A percentile compares a stretch with the other conserved stretches of the same genome.
Conservation (phyloP, 2,797 vertebrate species). For the Callimico goeldii region DNA sequence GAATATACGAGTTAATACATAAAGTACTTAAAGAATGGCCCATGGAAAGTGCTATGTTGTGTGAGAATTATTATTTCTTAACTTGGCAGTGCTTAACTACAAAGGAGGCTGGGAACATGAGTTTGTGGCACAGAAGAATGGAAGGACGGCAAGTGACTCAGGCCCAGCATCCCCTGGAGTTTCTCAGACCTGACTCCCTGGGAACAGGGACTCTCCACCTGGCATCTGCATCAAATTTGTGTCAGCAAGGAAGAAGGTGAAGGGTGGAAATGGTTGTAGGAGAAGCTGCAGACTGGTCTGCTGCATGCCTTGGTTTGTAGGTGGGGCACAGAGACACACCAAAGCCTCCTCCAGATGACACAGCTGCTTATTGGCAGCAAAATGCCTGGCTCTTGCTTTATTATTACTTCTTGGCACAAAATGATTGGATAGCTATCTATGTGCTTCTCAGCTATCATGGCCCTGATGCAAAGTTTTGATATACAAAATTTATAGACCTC, state of each 20-base stretch:
- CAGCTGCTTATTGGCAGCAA: not conserved
- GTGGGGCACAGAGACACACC: not conserved
- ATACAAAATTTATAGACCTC: not conserved
- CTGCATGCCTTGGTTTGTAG: not conserved
- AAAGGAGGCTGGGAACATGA: not conserved
- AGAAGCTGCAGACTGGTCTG: not conserved
- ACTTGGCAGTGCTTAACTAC: not conserved
- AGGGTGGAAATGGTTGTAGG: not conserved
- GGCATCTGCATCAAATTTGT: not conserved
- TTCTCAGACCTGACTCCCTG: not conserved
- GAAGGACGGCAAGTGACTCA: not conserved
- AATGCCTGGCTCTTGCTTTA: not conserved
- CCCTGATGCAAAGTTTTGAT: not conserved
- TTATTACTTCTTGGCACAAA: not conserved
- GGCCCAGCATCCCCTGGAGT: not conserved
- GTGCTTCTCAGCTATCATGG: not conserved
- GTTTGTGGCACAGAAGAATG: not conserved
- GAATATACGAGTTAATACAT: not conserved
- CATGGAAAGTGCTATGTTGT: not conserved
- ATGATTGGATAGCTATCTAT: not conserved
- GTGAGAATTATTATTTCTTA: not conserved
- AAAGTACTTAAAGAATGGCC: not conserved
- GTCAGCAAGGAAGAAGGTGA: not conserved
- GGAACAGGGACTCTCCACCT: not conserved
- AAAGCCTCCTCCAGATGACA: not conserved